Base-by-base conservation (phyloP, 2,797 vertebrate species). In the Galago senegalensis region DNA sequence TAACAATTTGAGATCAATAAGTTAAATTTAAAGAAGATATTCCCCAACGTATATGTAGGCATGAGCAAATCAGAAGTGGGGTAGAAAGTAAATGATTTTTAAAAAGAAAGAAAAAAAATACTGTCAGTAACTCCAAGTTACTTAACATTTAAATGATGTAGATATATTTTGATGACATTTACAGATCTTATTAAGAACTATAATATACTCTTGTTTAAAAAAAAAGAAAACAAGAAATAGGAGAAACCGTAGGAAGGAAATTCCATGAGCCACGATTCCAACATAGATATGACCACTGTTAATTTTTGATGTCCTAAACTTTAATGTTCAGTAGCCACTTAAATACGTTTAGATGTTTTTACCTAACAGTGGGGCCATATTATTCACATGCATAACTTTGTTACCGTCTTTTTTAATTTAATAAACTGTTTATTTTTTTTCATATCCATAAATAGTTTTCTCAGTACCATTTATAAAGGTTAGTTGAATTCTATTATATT, bases 371-470 rank as follows among this genome's bases (percentile, higher is more conserved):
- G 3, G 25, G 13, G 34, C 81, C 29, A 17, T 76, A 67, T 29
- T 31, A 58, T 37, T 72, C 0, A 7, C 82, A 81, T 37, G 72
- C 0, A 10, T 88, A 81, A 88, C 89, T 77, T 76, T 91, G 79
- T 86, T 87, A 67, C 3, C 18, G 93, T 13, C 21, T 60, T 76
- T 89, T 93, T 95, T 40, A 1, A 65, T 20, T 70, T 72, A 72
- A 67, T 72, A 93, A 56, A n/a, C 29, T 21, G 34, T 90, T 95
- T 92, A 9, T 40, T 40, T 69, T 88, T 86, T 95, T 95, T 79
- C 2, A 34, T 85, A n/a, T 87, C 25, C 58, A 40, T 53, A 77
- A 70, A n/a, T 37, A 58, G 17, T 25, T 88, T 93, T 87, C 79
- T 81, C 13, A 65, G 53, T 72, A 84, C 37, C 9, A 29, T 29